Evolutionary conservation across 1,140 invertebrate species (phyloP).

Genomic region (Brachionus rubens): DNA sequence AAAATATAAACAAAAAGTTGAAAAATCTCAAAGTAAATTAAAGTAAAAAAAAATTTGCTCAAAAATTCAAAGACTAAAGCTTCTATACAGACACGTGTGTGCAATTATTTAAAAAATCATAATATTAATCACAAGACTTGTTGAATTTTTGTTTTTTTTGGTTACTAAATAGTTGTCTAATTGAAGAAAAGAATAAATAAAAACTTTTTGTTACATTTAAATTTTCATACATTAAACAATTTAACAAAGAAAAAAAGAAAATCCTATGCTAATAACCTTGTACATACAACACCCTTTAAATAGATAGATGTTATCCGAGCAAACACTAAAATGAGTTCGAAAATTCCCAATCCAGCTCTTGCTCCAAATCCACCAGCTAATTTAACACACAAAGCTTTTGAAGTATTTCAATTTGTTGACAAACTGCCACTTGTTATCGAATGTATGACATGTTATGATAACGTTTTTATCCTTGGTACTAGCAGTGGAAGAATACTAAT

Average conservation of each 20-base stretch:
- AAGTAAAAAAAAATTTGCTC: background rate
- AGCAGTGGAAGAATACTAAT: slow-evolving; percentile 19
- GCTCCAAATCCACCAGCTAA: background rate
- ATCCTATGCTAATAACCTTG: background rate
- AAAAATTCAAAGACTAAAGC: background rate
- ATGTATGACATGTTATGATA: slow-evolving; percentile 40
- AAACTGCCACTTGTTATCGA: slow-evolving; percentile 16
- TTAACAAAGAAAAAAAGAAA: background rate
- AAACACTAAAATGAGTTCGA: background rate
- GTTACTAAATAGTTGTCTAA: slow-evolving; percentile 14
- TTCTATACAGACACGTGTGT: background rate
- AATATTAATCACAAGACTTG: slow-evolving; percentile 35
- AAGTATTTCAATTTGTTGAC: slow-evolving; percentile 24
- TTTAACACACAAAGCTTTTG: slow-evolving; percentile 23
- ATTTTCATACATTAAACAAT: no score
- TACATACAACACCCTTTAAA: background rate
- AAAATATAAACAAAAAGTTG: no score
- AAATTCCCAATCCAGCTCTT: background rate
- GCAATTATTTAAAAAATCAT: slow-evolving; percentile 9
- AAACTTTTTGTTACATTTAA: no score
- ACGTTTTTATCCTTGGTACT: slow-evolving; percentile 35
- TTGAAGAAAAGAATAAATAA: no score
- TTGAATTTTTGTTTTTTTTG: no score
- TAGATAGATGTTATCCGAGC: background rate
- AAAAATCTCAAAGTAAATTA: background rate